Evolutionary conservation across 2,113 vertebrate species (phyloP).

Genomic region (Elaphurus davidianus): DNA sequence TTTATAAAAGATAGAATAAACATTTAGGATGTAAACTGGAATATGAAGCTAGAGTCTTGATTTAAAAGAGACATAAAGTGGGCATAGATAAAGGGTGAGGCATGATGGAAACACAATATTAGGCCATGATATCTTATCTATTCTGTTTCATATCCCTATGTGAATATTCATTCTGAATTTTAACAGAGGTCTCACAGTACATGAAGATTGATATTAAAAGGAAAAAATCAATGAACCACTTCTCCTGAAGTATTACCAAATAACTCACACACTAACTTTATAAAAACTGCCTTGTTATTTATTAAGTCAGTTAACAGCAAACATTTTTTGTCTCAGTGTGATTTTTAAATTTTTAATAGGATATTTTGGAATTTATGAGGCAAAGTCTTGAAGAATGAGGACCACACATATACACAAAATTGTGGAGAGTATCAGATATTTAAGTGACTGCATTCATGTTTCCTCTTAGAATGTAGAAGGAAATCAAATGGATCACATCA

Average conservation of each 20-base stretch:
- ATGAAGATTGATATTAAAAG: background rate
- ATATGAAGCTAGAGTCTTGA: background rate
- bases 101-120: background rate
- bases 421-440: background rate
- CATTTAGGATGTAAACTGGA: background rate
- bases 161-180: background rate
- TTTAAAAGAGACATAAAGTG: background rate
- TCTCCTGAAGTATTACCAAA: background rate
- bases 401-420: too few relatives aligned
- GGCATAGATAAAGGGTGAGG: background rate
- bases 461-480: background rate
- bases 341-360: background rate
- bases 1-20: background rate
- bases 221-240: background rate
- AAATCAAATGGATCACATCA: background rate
- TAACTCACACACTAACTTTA: background rate
- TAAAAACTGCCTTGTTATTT: background rate
- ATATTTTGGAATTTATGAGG: background rate
- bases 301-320: background rate
- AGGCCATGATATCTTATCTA: background rate
- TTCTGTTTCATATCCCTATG: background rate
- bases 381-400: background rate
- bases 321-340: background rate
- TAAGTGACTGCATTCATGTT: background rate
- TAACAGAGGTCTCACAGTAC: background rate